Evolutionary conservation across 2,888 invertebrate species (phyloP), one percentile per base, ranked within the genome.

Genomic region (Dexiosoma caninum): DNA sequence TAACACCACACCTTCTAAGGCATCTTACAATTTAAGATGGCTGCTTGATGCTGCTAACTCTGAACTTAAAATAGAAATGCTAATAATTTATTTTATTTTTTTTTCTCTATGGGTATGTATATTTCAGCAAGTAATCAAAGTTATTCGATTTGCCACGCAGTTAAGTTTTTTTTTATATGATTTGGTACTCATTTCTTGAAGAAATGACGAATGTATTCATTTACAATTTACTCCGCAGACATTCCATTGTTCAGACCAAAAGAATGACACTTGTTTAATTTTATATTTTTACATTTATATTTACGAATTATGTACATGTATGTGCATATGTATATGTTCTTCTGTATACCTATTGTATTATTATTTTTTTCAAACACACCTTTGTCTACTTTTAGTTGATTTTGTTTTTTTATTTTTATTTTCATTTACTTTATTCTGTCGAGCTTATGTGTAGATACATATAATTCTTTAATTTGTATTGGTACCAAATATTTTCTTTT

Each of bases 1-100:
- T 60, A 62, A 60, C 32, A 76, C 81, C 81, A 78, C 81, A 75
- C 81, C 78, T 81, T 78, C 70, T 71, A 55, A 71, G 78, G 10
- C 49, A 75, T 74, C 66, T 64, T 72, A 69, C 46, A 60, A 80
- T 70, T 60, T 66, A 81, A 81, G 70, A 81, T 75, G 81, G 74
- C 78, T 81, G 78, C 67, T 80, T 51, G n/a, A n/a, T 19, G 32
- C 44, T 66, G 66, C n/a, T 51, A 30, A 40, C 32, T 53, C n/a
- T 55, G 23, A 76, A 27, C 59, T 55, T 9, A 27, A 46, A 51
- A 8, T 21, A 35, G 62, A 72, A 51, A 75, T 62, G 12, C 59
- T 53, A 67, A 71, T 46, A 37, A 66, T 70, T 51, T n/a, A 51
- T 32, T 55, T 66, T 3, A n/a, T 21, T 32, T 3, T 10, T 16